phyloP scores from a whole-genome alignment of 2,888 invertebrate species.

The Spialia ferax region DNA sequence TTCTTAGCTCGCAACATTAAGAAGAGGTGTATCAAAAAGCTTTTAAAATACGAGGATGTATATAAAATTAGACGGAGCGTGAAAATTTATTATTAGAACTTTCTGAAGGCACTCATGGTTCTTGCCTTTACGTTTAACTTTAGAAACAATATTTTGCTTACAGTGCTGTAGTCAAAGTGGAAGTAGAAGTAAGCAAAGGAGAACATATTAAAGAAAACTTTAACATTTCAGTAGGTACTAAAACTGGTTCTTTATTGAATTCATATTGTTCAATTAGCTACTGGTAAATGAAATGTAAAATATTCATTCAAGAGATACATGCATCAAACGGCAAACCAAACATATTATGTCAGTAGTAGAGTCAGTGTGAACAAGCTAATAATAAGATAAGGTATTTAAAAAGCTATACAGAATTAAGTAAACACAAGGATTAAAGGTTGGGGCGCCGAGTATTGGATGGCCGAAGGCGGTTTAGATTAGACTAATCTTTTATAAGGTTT shows the following conservation, averaged over 20 bases:
- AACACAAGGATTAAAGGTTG: conserved; percentile 20
- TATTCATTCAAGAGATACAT: too few relatives aligned
- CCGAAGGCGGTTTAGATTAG: conserved; percentile 6
- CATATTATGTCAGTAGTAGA: too few relatives aligned
- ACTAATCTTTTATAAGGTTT: conserved; percentile 13
- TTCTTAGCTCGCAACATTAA: conserved; percentile 3
- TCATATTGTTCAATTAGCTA: not conserved
- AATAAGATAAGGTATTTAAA: conserved; percentile 6
- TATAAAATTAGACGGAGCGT: conserved; percentile 25
- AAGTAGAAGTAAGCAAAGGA: not conserved
- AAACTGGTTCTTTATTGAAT: not conserved
- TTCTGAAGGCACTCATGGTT: conserved; percentile 6
- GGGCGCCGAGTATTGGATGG: not conserved
- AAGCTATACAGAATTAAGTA: not conserved
- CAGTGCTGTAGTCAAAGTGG: not conserved
- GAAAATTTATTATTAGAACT: conserved; percentile 19
- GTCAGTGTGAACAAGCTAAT: not conserved
- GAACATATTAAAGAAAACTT: not conserved
- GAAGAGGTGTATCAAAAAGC: not conserved
- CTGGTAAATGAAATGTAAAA: too few relatives aligned
- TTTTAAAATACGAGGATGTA: conserved; percentile 20
- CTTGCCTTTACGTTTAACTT: conserved; percentile 2
- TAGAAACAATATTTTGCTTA: not conserved
- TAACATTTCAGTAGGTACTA: too few relatives aligned
- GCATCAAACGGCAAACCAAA: too few relatives aligned